phyloP scores from a whole-genome alignment of 2,797 vertebrate species.

The Diplodus puntazzo region DNA sequence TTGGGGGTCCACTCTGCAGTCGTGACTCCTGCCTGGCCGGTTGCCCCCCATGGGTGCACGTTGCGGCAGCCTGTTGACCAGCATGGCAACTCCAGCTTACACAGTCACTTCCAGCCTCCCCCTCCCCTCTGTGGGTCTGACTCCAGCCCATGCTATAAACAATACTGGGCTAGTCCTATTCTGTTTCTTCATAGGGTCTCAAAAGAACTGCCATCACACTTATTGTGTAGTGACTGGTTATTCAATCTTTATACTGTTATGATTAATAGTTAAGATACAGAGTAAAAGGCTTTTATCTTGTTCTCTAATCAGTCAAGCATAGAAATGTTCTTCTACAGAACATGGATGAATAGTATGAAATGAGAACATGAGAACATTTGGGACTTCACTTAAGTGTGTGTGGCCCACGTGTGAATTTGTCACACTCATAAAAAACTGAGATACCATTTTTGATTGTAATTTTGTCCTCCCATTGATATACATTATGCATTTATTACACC shows the following conservation, averaged over 20 bases:
- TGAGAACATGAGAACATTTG: not conserved
- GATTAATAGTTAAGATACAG: not conserved
- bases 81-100: slow-evolving; percentile 61
- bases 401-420: not conserved
- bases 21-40: slow-evolving; percentile 65
- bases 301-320: not conserved
- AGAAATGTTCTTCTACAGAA: not conserved
- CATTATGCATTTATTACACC: slow-evolving; percentile 5
- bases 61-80: slow-evolving; percentile 67
- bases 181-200: not conserved
- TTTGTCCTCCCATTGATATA: slow-evolving; percentile 1
- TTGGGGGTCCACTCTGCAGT: slow-evolving; percentile 66
- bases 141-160: slow-evolving; percentile 8
- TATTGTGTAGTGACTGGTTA: not conserved
- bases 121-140: slow-evolving; percentile 7
- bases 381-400: not conserved
- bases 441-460: slow-evolving; percentile 3
- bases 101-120: slow-evolving; percentile 53
- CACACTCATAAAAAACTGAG: not conserved
- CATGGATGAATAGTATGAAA: not conserved
- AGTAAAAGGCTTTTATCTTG: not conserved
- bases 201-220: not conserved
- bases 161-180: slow-evolving; percentile 20
- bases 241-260: slow-evolving; percentile 3
- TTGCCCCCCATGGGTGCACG: slow-evolving; percentile 67